Conservation (phyloP, 2,888 invertebrate species). For the Dryobotodes eremita region DNA sequence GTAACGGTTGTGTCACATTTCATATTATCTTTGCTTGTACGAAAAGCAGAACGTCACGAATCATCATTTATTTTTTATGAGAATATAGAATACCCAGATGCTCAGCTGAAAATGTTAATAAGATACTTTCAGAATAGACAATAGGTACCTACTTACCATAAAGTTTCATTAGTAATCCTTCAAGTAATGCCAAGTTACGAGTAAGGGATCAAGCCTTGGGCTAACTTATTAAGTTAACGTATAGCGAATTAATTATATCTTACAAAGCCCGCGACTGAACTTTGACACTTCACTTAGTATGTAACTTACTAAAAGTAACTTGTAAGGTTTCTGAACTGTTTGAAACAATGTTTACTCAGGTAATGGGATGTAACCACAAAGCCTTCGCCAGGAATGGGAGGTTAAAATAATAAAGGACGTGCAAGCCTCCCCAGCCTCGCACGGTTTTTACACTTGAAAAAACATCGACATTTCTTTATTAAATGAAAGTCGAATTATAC, state of each 20-base stretch:
- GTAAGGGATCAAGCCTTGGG: neutral
- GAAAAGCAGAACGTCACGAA: no score
- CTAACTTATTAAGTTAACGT: constrained; percentile 14
- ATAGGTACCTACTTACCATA: neutral
- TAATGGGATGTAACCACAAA: neutral
- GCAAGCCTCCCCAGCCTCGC: neutral
- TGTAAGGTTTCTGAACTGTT: neutral
- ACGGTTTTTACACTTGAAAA: neutral
- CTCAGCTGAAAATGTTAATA: no score
- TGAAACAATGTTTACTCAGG: neutral
- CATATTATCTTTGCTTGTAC: no score
- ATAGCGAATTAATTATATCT: constrained; percentile 25
- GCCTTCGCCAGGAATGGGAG: neutral
- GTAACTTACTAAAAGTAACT: neutral
- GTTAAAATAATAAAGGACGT: neutral
- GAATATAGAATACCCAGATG: no score
- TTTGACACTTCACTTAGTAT: neutral
- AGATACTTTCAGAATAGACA: neutral
- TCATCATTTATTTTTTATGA: no score
- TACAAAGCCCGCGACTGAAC: neutral
- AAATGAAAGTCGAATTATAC: neutral
- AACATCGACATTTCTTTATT: neutral
- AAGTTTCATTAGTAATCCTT: constrained; percentile 7
- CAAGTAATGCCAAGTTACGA: neutral
- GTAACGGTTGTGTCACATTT: no score